These are phyloP conservation scores for Brachyhypopomus gauderio DNA, from an alignment of 2,113 vertebrate genomes.

Conservation along the genomic window DNA sequence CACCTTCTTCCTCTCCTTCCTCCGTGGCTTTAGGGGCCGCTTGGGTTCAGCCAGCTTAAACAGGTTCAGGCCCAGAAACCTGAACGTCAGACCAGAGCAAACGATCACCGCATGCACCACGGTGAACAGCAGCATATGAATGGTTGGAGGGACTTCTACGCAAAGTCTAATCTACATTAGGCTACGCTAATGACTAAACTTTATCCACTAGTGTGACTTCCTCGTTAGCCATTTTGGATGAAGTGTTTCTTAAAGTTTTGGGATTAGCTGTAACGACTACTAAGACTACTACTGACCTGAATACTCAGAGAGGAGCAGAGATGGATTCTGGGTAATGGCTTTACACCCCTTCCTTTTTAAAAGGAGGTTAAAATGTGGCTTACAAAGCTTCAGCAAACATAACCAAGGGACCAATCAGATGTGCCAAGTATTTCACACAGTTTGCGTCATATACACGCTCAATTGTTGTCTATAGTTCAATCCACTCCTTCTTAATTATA, in stretches of 20 bases:
- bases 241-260: too few relatives aligned
- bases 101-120: not conserved
- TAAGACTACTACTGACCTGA: too few relatives aligned
- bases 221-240: not conserved
- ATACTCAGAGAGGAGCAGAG: not conserved
- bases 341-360: too few relatives aligned
- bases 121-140: not conserved
- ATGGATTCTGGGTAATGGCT: too few relatives aligned
- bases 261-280: too few relatives aligned
- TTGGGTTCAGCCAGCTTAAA: constrained; percentile 93
- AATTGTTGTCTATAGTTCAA: too few relatives aligned
- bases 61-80: constrained; percentile 87
- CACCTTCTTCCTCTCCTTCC: constrained; percentile 95
- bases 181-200: not conserved
- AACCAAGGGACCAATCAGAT: too few relatives aligned
- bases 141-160: not conserved
- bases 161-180: not conserved
- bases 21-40: constrained; percentile 88
- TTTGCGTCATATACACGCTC: too few relatives aligned
- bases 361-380: too few relatives aligned
- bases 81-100: constrained; percentile 58
- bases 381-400: too few relatives aligned
- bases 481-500: too few relatives aligned
- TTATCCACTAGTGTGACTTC: not conserved
- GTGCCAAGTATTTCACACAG: too few relatives aligned